Base-by-base conservation (phyloP, 64 coral and sea anemone species). In the Montipora capricornis region DNA sequence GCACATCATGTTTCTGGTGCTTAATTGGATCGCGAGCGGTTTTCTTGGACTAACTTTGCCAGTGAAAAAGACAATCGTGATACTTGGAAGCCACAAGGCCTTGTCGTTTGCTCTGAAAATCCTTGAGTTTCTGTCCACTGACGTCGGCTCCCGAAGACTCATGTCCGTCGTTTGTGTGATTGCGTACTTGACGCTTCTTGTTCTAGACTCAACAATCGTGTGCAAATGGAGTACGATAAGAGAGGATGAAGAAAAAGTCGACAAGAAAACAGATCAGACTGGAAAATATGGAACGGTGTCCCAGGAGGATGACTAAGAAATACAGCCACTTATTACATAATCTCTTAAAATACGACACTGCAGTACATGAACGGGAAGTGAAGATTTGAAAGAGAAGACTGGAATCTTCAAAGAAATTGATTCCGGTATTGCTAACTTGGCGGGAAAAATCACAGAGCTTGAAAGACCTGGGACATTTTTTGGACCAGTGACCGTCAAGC, bases 1-100 rank as follows among this genome's bases (percentile, higher is more conserved):
- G 90, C 95, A 97, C 47, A 82, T 97, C 0, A 94, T 97, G 80
- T 97, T 97, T 75, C 48, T 97, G 16, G 68, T 97, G 61, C 61
- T 97, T 24, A 94, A 97, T 64, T 97, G 80, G 77, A 73, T 97
- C 19, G 87, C 89, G 46, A 80, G 76, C 22, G 89, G 89, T 4
- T 58, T 94, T 22, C 69, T 94, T 3, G 75, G 76, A 0, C 82
- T 94, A 13, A 84, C 87, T 61, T 79, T 91, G 6, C 20, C 83
- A 13, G 74, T 80, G 24, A 97, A 97, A 48, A 97, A 97, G 69
- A 97, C 95, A 12, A 70, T 94, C 1, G 95, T 97, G n/a, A 50
- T 94, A 44, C 20, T 94, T 59, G 89, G 92, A 9, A 97, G 95
- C 46, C 95, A 97, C 46, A 97, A 97, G 69, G 89, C 95, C 16